phyloP scores from a whole-genome alignment of 2,797 vertebrate species.

The Rhinophrynus dorsalis region DNA sequence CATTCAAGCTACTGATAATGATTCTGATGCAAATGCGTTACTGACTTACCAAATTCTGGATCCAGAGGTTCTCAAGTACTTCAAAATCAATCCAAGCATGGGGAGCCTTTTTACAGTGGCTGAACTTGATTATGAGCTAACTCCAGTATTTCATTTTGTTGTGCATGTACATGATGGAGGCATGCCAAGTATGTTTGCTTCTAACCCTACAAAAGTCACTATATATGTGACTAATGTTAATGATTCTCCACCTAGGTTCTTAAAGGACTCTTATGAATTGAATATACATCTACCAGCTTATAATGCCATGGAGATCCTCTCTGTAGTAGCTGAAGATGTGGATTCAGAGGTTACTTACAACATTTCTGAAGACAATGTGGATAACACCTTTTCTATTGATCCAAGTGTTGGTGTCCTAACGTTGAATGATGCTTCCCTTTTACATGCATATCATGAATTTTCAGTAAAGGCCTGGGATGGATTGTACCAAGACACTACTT shows the following conservation, averaged over 20 bases:
- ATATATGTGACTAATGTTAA: conserved; percentile 82
- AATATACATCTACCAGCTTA: conserved; percentile 76
- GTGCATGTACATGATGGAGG: conserved; percentile 88
- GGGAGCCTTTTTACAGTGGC: conserved; percentile 79
- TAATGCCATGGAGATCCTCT: conserved; percentile 76
- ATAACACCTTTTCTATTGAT: conserved; percentile 77
- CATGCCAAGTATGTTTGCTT: conserved; percentile 76
- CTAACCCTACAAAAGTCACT: conserved; percentile 78
- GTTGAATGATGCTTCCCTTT: conserved; percentile 69
- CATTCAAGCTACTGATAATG: conserved; percentile 81
- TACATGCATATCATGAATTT: conserved; percentile 72
- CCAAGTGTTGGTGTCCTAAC: conserved; percentile 76
- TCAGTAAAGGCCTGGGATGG: conserved; percentile 82
- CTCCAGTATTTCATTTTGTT: conserved; percentile 76
- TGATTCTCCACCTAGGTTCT: conserved; percentile 86
- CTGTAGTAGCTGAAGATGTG: conserved; percentile 76
- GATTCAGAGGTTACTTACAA: conserved; percentile 86
- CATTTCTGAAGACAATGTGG: conserved; percentile 76
- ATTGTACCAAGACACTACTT: conserved; percentile 76
- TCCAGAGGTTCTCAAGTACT: conserved; percentile 76
- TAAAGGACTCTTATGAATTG: conserved; percentile 69
- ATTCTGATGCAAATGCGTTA: conserved; percentile 82
- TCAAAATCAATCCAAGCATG: conserved; percentile 84
- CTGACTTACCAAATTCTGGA: conserved; percentile 87
- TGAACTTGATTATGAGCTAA: conserved; percentile 82